Evolutionary conservation across 2,113 vertebrate species (phyloP).

Genomic region (Oreocharis arfaki): DNA sequence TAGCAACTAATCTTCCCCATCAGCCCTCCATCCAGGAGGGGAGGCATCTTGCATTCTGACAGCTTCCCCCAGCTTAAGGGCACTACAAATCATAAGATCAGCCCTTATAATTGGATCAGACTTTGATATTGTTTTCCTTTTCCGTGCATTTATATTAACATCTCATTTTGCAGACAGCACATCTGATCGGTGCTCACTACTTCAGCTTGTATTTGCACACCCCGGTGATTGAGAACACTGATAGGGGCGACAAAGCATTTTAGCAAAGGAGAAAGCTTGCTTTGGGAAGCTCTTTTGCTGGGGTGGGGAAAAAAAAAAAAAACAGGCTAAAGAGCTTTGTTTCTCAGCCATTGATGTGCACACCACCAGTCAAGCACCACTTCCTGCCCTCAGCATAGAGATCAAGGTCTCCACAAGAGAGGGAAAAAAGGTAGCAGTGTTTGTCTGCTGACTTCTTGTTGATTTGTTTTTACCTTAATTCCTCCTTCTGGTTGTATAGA

Average conservation of each 20-base stretch:
- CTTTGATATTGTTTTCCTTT: not conserved
- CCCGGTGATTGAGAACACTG: fast-evolving
- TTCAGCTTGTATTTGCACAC: not conserved
- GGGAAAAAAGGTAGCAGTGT: not conserved
- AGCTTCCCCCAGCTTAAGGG: not conserved
- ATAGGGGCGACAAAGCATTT: not conserved
- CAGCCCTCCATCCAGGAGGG: not conserved
- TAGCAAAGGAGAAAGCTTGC: not conserved
- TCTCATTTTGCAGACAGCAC: not conserved
- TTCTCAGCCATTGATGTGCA: not conserved
- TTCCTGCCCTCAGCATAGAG: not conserved
- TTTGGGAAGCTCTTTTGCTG: not conserved
- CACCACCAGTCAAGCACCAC: not conserved
- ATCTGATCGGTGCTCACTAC: not conserved
- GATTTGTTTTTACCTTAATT: not conserved
- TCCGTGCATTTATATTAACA: not conserved
- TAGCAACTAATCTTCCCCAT: conserved; percentile 2
- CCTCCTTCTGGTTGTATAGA: not conserved
- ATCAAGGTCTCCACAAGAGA: not conserved
- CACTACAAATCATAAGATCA: conserved; percentile 1
- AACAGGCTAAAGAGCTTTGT: not conserved
- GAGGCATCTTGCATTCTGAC: not conserved
- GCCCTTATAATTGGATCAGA: not conserved
- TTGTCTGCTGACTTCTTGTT: not conserved
- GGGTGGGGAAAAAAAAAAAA: not conserved